Base-by-base conservation (phyloP, 1,140 invertebrate species). In the Caenorhabditis briggsae region DNA sequence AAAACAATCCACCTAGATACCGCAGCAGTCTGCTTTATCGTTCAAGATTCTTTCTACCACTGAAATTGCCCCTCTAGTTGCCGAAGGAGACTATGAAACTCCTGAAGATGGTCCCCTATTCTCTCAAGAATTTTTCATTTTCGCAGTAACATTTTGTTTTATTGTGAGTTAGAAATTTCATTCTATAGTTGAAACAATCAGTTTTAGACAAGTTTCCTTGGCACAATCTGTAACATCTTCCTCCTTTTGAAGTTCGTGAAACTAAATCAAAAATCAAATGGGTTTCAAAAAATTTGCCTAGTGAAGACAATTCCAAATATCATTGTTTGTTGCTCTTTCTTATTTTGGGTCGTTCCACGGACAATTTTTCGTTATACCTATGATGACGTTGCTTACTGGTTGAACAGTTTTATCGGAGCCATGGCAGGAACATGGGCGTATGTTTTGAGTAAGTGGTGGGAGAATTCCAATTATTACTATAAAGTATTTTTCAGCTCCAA, bases 341-440 rank as follows among this genome's bases (percentile, higher is more conserved):
- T 70, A n/a, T 70, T 70, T 3, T 70, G 64, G 64, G 64, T 46
- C 8, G n/a, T 70, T 46, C 64, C 64, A n/a, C 16, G 46, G 18
- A 70, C 64, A 18, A 8, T 12, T 6, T 46, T 70, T n/a, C 8
- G 12, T 43, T 70, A 43, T 46, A 43, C 64, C 8, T 70, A 70
- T 46, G 41, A 70, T 70, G 64, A 70, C 43, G 64, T 70, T 18
- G 14, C 33, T n/a, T 70, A 70, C 18, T 70, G 64, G 64, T 16
- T 70, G 16, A 70, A 70, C 18, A 70, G 64, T 70, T n/a, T 70
- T 16, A n/a, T 70, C 1, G 64, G 64, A 70, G 64, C 33, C 0
- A 11, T 70, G 12, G 64, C 64, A 18, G 64, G 64, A 43, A 70
- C 64, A 70, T 70, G 64, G 64, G 64, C 64, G 6, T 70, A 70